Base-by-base conservation (phyloP, 2,888 invertebrate species). In the Melanchra persicariae region DNA sequence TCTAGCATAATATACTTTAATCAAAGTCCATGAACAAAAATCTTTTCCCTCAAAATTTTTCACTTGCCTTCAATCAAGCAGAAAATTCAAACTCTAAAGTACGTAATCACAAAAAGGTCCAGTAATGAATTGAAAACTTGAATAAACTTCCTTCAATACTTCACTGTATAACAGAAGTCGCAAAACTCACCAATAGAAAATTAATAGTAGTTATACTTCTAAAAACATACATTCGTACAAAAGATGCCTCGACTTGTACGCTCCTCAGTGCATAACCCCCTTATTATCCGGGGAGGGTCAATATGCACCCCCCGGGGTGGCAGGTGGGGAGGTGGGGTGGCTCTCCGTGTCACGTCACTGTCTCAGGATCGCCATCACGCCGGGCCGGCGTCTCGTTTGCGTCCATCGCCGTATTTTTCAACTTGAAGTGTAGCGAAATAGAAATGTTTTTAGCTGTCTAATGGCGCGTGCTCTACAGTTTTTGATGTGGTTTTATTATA, bases 291-390 rank as follows among this genome's bases (percentile, higher is more conserved):
- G 89, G 89, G 87, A 91, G 93, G 92, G 92, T 92, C 92, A 92
- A 90, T 90, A 90, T 90, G 90, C 90, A 87, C 82, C 66, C 80
- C 70, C 78, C 74, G 66, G 75, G 82, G 85, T 65, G 82, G 87
- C 75, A 81, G 87, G 84, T 75, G 85, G 82, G 85, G 87, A 84
- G 85, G 76, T 74, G 84, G 81, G 85, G 87, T 86, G 86, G 70
- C 75, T 79, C 79, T 79, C 80, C 79, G 79, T 88, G 95, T 95
- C 95, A 94, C 95, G 95, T 95, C 95, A 95, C 94, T 95, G 95
- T 95, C 95, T 93, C 91, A 90, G 89, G 79, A 91, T 92, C 93
- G 93, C 93, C 93, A 91, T 93, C 93, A 93, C 92, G 92, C 88
- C 90, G 89, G 85, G 88, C 89, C 85, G 87, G 89, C 93, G 93